These are phyloP conservation scores for Amphipyra tragopoginis DNA, from an alignment of 2,888 invertebrate genomes.

Conservation along the genomic window DNA sequence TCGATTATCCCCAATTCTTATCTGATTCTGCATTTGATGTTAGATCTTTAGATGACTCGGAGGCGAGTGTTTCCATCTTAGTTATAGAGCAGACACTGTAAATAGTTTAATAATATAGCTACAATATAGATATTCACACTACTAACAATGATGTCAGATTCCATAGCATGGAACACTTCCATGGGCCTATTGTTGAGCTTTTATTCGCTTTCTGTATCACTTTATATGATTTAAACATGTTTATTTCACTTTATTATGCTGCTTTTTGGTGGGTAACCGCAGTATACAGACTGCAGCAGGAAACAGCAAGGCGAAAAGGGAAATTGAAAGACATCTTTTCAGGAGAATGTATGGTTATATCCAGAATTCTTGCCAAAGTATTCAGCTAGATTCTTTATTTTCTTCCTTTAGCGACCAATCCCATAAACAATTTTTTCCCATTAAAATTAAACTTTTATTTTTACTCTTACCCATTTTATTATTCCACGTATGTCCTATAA, in stretches of 20 bases:
- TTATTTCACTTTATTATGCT: constrained; percentile 91
- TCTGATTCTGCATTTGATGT: constrained; percentile 82
- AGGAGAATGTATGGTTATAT: constrained; percentile 94
- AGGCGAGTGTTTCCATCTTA: constrained; percentile 72
- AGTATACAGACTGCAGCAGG: constrained; percentile 94
- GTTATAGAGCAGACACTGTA: constrained; percentile 65
- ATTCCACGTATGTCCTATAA: constrained; percentile 62
- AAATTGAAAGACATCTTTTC: constrained; percentile 96
- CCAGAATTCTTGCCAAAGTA: constrained; percentile 85
- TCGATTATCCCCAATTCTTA: constrained; percentile 89
- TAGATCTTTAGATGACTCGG: constrained; percentile 72
- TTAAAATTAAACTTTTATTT: constrained; percentile 46
- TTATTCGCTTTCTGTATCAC: constrained; percentile 84
- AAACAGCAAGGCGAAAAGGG: constrained; percentile 94
- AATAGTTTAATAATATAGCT: constrained; percentile 59
- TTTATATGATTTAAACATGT: constrained; percentile 87
- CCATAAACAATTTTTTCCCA: constrained; percentile 55
- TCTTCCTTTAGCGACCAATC: constrained; percentile 72
- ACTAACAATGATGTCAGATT: constrained; percentile 76
- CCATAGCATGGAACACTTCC: constrained; percentile 80
- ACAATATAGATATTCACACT: constrained; percentile 69
- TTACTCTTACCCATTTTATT: constrained; percentile 44
- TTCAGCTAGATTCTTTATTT: constrained; percentile 83
- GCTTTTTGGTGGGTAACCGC: constrained; percentile 92
- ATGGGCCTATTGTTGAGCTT: constrained; percentile 84